phyloP scores from a whole-genome alignment of 1,140 invertebrate species.

The Lepidurus arcticus region DNA sequence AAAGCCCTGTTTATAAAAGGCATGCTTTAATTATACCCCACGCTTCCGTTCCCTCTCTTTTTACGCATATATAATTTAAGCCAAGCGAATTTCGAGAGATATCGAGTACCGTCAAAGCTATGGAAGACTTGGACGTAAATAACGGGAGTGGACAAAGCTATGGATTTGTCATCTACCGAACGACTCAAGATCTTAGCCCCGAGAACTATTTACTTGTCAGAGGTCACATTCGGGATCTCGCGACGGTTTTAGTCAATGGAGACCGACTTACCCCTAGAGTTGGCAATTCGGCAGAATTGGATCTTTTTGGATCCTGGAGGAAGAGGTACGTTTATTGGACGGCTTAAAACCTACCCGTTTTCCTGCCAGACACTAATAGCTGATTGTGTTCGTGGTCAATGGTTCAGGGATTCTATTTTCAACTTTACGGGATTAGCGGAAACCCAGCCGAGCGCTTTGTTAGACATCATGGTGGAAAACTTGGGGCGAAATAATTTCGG shows the following conservation, averaged over 20 bases:
- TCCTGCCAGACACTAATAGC: neutral
- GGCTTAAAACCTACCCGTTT: neutral
- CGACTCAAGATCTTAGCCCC: slow-evolving; percentile 33
- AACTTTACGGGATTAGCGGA: slow-evolving; percentile 31
- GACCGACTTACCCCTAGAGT: slow-evolving; percentile 2
- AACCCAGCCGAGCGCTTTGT: slow-evolving; percentile 26
- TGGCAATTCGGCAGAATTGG: neutral
- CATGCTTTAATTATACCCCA: neutral
- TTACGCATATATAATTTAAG: neutral
- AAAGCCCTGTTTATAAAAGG: neutral
- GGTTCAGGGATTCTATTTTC: slow-evolving; percentile 37
- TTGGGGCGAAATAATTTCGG: slow-evolving; percentile 51
- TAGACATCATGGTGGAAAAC: slow-evolving; percentile 51
- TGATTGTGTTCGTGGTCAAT: neutral
- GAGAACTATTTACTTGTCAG: neutral
- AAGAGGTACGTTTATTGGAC: neutral
- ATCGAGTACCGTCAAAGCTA: slow-evolving; percentile 37
- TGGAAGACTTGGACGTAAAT: slow-evolving; percentile 48
- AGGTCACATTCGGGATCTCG: neutral
- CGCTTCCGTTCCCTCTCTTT: neutral
- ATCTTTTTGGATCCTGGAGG: slow-evolving; percentile 26
- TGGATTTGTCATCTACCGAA: slow-evolving; percentile 48
- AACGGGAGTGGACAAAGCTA: slow-evolving; percentile 46
- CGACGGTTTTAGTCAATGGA: slow-evolving; percentile 27
- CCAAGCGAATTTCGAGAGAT: slow-evolving; percentile 2